Conservation (phyloP, 2,888 invertebrate species). For the Seladonia tumulorum region DNA sequence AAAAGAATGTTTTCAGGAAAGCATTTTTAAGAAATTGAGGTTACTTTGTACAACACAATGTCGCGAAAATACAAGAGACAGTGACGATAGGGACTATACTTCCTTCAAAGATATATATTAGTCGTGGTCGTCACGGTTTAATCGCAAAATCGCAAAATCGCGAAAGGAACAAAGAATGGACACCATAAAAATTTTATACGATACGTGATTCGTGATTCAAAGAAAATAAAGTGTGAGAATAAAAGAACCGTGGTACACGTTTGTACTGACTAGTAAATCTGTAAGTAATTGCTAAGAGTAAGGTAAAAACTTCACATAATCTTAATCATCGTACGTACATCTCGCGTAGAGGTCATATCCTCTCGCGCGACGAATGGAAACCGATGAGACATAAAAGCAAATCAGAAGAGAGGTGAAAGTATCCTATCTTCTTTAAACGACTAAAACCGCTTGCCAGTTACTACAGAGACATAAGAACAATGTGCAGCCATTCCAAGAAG, state of each 20-base stretch:
- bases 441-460: slow-evolving; percentile 64
- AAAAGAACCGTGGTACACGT: neutral
- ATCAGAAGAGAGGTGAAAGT: slow-evolving; percentile 70
- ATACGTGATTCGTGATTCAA: neutral
- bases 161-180: neutral
- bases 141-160: neutral
- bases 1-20: neutral
- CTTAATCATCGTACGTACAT: slow-evolving; percentile 57
- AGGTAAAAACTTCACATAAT: slow-evolving; percentile 31
- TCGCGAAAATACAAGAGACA: neutral
- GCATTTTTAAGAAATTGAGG: slow-evolving; percentile 25
- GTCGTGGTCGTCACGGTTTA: neutral
- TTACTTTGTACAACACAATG: slow-evolving; percentile 11
- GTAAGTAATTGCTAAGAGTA: slow-evolving; percentile 26
- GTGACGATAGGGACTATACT: neutral
- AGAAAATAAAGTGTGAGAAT: neutral
- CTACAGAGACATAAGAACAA: slow-evolving; percentile 69
- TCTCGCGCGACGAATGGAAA: slow-evolving; percentile 54
- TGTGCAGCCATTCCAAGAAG: slow-evolving; percentile 77
- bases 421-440: slow-evolving; percentile 60
- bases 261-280: neutral
- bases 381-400: slow-evolving; percentile 61
- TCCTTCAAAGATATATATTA: neutral
- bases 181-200: neutral
- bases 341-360: slow-evolving; percentile 64